phyloP scores from a whole-genome alignment of 2,113 vertebrate species.

The Rhizomys pruinosus region DNA sequence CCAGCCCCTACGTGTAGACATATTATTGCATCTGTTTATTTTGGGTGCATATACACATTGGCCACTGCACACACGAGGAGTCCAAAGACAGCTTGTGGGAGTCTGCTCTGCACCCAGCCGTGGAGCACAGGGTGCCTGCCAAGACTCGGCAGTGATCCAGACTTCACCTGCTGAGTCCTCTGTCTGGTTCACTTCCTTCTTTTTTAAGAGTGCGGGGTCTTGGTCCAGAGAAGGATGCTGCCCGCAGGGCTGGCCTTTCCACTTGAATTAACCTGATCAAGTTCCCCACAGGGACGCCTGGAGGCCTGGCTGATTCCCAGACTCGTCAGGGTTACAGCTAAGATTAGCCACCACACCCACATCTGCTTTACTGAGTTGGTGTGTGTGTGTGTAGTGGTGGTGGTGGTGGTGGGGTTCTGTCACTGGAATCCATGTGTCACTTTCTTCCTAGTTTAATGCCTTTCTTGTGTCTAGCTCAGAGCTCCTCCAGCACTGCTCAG shows the following conservation, averaged over 20 bases:
- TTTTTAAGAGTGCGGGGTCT: neutral
- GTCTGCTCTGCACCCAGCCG: too few species aligned
- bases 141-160: neutral
- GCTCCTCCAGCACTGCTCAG: neutral
- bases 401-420: too few species aligned
- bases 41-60: neutral
- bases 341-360: neutral
- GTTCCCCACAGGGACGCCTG: neutral
- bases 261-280: neutral
- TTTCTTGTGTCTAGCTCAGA: neutral
- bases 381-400: too few species aligned
- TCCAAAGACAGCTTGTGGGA: neutral
- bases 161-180: neutral
- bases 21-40: neutral
- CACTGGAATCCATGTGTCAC: neutral
- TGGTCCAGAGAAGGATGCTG: neutral
- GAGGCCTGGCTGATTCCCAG: neutral
- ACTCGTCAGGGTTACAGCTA: neutral
- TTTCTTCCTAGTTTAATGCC: neutral
- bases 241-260: neutral
- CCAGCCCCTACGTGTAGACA: too few species aligned
- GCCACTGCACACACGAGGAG: too few species aligned
- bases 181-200: neutral
- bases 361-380: neutral
- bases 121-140: too few species aligned